Evolutionary conservation across 2,888 invertebrate species (phyloP).

Genomic region (Pherbina coryleti): DNA sequence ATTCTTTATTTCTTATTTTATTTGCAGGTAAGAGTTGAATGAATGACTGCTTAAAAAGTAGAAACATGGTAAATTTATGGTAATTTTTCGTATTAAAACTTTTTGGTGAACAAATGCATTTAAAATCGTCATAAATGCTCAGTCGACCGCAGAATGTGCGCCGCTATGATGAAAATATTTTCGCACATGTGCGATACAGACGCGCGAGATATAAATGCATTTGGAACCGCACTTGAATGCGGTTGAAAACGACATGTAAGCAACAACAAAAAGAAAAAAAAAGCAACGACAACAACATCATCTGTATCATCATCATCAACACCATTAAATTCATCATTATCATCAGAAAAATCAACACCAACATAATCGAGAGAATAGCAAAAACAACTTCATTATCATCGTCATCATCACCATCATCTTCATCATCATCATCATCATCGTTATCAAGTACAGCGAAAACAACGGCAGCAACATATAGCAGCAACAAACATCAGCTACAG

Average conservation of each 20-base stretch:
- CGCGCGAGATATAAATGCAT: background rate
- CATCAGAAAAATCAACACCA: background rate
- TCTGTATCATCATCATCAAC: constrained; percentile 18
- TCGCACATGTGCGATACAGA: background rate
- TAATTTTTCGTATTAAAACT: background rate
- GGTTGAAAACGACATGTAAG: constrained; percentile 37
- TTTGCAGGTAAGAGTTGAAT: too few relatives aligned
- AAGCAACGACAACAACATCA: constrained; percentile 25
- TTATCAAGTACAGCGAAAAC: background rate
- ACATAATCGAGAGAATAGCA: constrained; percentile 3
- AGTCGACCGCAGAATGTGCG: background rate
- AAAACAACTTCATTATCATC: constrained; percentile 9
- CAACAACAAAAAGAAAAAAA: constrained; percentile 45
- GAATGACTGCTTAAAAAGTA: too few relatives aligned
- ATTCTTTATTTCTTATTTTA: too few relatives aligned
- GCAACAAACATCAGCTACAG: background rate
- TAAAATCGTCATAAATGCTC: constrained; percentile 2
- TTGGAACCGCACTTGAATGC: constrained; percentile 23
- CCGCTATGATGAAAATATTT: background rate
- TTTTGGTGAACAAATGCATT: background rate
- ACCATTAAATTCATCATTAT: background rate
- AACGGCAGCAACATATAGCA: background rate
- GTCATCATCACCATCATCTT: background rate
- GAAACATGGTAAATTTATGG: too few relatives aligned
- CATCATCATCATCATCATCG: constrained; percentile 5